Conservation (phyloP, 2,113 vertebrate species). For the Anseranas semipalmata region DNA sequence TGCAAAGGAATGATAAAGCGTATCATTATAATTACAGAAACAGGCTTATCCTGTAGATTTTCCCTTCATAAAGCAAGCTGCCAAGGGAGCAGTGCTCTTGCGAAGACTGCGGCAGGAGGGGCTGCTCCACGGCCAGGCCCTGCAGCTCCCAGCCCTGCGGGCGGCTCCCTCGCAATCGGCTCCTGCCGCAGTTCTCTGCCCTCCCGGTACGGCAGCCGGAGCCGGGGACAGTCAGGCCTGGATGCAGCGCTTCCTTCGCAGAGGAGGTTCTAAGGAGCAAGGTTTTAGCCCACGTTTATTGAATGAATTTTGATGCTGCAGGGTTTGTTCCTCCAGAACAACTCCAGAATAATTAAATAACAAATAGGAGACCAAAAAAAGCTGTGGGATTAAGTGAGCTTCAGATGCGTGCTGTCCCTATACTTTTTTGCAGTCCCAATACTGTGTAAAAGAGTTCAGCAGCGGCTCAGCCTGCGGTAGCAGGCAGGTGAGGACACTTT, state of each 20-base stretch:
- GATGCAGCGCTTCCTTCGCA: fast-evolving
- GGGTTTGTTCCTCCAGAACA: background rate
- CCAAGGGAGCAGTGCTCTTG: background rate
- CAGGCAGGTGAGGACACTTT: background rate
- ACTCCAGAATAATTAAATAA: background rate
- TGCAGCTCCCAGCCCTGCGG: too few relatives aligned
- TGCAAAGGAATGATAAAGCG: background rate
- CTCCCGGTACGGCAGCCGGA: background rate
- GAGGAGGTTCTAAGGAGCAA: background rate
- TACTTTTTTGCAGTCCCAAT: background rate
- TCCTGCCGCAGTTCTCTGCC: too few relatives aligned
- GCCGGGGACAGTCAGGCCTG: background rate
- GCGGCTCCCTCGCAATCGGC: background rate
- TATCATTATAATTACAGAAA: background rate
- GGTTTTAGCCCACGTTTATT: background rate
- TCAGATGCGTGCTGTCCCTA: background rate
- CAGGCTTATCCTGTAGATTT: background rate
- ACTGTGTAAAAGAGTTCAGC: background rate
- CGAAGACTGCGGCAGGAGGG: fast-evolving
- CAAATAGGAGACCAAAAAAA: background rate
- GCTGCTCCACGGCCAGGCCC: background rate
- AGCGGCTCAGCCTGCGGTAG: background rate
- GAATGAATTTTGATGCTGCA: background rate
- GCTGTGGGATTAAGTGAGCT: background rate
- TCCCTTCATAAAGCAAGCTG: background rate